phyloP scores from a whole-genome alignment of 2,113 vertebrate species.

The Alectura lathami region DNA sequence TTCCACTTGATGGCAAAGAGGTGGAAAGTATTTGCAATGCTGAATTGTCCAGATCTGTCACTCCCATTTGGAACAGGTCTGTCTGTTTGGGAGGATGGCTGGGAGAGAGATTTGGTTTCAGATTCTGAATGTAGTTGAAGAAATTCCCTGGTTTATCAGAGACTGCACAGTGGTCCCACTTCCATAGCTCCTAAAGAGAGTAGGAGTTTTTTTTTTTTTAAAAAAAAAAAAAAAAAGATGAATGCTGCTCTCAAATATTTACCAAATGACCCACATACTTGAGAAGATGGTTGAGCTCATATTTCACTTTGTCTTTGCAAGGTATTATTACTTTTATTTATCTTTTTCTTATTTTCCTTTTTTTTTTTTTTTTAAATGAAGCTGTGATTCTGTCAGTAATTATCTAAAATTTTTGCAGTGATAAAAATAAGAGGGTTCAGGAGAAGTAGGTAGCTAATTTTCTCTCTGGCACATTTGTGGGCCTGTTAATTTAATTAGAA shows the following conservation, averaged over 20 bases:
- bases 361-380: background rate
- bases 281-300: background rate
- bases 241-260: background rate
- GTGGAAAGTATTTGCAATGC: background rate
- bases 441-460: slow-evolving; percentile 3
- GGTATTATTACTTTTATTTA: background rate
- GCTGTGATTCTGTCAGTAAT: background rate
- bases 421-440: background rate
- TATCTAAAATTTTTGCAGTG: background rate
- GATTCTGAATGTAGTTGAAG: background rate
- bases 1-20: background rate
- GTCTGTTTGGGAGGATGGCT: background rate
- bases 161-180: background rate
- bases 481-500: slow-evolving; percentile 71
- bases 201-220: too few relatives aligned
- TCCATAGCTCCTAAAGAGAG: background rate
- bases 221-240: too few relatives aligned
- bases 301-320: background rate
- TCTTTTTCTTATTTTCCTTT: background rate
- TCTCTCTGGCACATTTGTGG: background rate
- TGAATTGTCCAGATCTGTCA: background rate
- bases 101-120: background rate
- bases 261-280: background rate
- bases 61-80: background rate
- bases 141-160: background rate